Base-by-base conservation (phyloP, 2,113 vertebrate species). In the Triplophysa dalaica region DNA sequence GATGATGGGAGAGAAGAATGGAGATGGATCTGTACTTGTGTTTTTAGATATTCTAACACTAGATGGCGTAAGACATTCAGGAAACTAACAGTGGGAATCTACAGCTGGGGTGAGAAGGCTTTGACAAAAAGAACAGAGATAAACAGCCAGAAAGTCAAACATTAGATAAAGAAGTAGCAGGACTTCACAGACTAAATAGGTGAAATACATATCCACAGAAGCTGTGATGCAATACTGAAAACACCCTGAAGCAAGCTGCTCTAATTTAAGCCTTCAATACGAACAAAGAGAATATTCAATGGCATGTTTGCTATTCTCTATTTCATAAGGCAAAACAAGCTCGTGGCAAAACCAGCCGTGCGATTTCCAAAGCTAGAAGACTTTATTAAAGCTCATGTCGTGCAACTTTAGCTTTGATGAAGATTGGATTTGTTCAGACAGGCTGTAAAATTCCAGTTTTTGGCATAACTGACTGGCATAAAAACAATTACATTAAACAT, bases 41-140 rank as follows among this genome's bases (percentile, higher is more conserved):
- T n/a, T 10, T 45, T 72, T 69, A 43, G 8, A n/a, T 52, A 79
- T 82, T 74, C 1, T 24, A 41, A 90, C 92, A 88, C 91, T 83
- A 89, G 92, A 88, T 88, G 93, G 90, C 90, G 26, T 80, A 72
- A 85, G 65, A 85, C 60, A 19, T 79, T 73, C 67, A 78, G 68
- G 68, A 75, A 83, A 82, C 77, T 24, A 61, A 33, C 38, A 62
- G 16, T 38, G 75, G 54, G 85, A 38, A 81, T 17, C 21, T 5
- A 65, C n/a, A 21, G 24, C 5, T 16, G n/a, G 16, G 22, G 6
- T 62, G 70, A 62, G 41, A 63, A 79, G 78, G 77, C 67, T 64
- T 50, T 54, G 75, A 58, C 72, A 13, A 12, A 67, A 79, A 83
- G 50, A 84, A 85, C 21, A 89, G 76, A 79, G 70, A 89, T 86